A percentile compares a stretch with the other conserved stretches of the same genome.
These are phyloP conservation scores for Drosophila triauraria DNA, from an alignment of 1,140 invertebrate species.

Conservation along the genomic window DNA sequence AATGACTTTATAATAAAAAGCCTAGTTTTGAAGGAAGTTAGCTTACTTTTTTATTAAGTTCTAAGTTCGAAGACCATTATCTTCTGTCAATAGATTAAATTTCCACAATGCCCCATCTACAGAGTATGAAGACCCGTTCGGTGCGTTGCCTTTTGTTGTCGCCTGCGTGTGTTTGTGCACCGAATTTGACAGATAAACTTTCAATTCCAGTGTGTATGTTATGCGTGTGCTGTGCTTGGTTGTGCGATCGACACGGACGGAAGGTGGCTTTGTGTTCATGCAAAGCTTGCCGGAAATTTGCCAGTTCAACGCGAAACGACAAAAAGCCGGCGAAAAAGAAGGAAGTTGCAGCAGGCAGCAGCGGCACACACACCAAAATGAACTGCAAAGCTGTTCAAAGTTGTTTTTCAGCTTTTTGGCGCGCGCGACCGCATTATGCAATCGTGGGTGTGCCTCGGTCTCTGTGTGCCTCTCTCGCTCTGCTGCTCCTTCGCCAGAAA, in stretches of 20 bases:
- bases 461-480: not conserved
- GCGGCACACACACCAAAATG: slow-evolving; percentile 46
- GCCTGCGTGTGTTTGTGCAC: slow-evolving; percentile 28
- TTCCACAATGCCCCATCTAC: not conserved
- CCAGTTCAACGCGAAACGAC: slow-evolving; percentile 65
- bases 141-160: slow-evolving; percentile 18
- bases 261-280: slow-evolving; percentile 55
- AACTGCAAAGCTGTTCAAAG: slow-evolving; percentile 70
- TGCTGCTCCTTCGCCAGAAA: not conserved
- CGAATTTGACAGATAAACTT: slow-evolving; percentile 77
- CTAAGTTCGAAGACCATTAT: too few species aligned
- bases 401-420: slow-evolving; percentile 51
- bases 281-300: slow-evolving; percentile 62
- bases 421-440: slow-evolving; percentile 68
- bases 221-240: slow-evolving; percentile 3
- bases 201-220: slow-evolving; percentile 33
- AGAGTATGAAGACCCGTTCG: slow-evolving; percentile 20
- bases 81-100: not conserved
- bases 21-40: not conserved
- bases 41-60: not conserved
- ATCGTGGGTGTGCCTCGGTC: slow-evolving; percentile 25
- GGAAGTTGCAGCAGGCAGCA: slow-evolving; percentile 47
- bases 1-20: too few species aligned
- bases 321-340: slow-evolving; percentile 42
- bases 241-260: slow-evolving; percentile 20